A percentile compares a stretch with the other conserved stretches of the same genome.
Evolutionary conservation across 2,113 vertebrate species (phyloP).

Genomic region (Phoenicopterus ruber): DNA sequence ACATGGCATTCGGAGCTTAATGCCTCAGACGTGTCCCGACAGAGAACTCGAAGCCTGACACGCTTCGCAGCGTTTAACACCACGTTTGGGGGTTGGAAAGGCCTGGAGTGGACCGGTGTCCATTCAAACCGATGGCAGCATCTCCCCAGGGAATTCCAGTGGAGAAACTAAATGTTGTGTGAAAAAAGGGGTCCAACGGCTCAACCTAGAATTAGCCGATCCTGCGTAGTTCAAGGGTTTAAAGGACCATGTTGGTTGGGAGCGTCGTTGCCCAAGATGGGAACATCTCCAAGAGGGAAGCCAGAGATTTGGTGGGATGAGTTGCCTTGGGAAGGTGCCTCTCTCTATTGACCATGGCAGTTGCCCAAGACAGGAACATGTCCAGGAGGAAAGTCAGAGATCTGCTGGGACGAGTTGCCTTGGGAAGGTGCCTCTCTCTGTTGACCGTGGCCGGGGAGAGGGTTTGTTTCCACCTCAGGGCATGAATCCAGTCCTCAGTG

Average conservation of each 20-base stretch:
- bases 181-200: neutral
- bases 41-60: neutral
- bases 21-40: neutral
- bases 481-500: neutral
- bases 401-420: neutral
- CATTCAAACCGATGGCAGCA: fast-evolving
- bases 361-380: neutral
- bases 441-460: neutral
- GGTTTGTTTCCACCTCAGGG: neutral
- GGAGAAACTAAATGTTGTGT: fast-evolving
- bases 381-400: neutral
- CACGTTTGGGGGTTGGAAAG: neutral
- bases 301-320: neutral
- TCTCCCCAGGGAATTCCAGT: neutral
- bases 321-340: neutral
- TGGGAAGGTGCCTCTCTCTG: neutral
- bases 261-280: fast-evolving
- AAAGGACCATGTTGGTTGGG: neutral
- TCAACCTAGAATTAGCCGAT: neutral
- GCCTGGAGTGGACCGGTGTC: neutral
- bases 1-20: neutral
- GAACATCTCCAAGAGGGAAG: neutral
- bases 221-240: fast-evolving
- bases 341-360: fast-evolving
- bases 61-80: fast-evolving